These are phyloP conservation scores for Myiozetetes cayanensis DNA, from an alignment of 2,113 vertebrate species.

Conservation along the genomic window DNA sequence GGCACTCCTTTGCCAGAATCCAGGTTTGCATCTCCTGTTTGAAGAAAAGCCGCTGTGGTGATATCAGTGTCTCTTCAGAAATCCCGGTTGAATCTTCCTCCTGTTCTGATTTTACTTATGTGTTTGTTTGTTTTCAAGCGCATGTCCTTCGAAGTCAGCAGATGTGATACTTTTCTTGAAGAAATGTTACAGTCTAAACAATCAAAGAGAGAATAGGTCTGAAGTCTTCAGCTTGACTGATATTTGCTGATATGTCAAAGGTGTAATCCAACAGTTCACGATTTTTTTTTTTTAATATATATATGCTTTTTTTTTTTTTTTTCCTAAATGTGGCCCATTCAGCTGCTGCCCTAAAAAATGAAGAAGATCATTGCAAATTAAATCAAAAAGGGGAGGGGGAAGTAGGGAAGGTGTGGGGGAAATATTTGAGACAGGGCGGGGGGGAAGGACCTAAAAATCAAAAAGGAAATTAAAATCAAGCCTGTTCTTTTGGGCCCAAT, in stretches of 20 bases:
- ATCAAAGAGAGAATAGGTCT: constrained; percentile 81
- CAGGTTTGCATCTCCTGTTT: constrained; percentile 74
- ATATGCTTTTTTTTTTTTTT: constrained; percentile 78
- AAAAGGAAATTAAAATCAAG: constrained; percentile 46
- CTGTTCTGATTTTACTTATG: constrained; percentile 71
- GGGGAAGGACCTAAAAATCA: constrained; percentile 36
- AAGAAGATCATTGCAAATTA: constrained; percentile 76
- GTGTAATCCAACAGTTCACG: constrained; percentile 82
- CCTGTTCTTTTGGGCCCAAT: constrained; percentile 57
- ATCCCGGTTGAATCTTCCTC: constrained; percentile 74
- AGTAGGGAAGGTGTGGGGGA: not conserved
- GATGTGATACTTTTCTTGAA: constrained; percentile 81
- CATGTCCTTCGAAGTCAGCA: constrained; percentile 78
- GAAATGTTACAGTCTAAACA: constrained; percentile 83
- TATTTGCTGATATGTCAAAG: constrained; percentile 86
- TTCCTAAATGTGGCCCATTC: constrained; percentile 87
- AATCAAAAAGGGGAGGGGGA: constrained; percentile 56
- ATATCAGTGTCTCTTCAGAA: constrained; percentile 78
- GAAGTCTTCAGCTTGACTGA: constrained; percentile 84
- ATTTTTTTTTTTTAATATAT: constrained; percentile 66
- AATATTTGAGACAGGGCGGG: constrained; percentile 30
- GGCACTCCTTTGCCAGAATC: constrained; percentile 85
- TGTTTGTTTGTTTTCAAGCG: constrained; percentile 73
- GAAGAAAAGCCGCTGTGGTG: constrained; percentile 75
- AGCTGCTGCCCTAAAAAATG: constrained; percentile 87